A percentile compares a stretch with the other conserved stretches of the same genome.
phyloP scores from a whole-genome alignment of 2,888 invertebrate genomes.

The Baronia brevicornis region DNA sequence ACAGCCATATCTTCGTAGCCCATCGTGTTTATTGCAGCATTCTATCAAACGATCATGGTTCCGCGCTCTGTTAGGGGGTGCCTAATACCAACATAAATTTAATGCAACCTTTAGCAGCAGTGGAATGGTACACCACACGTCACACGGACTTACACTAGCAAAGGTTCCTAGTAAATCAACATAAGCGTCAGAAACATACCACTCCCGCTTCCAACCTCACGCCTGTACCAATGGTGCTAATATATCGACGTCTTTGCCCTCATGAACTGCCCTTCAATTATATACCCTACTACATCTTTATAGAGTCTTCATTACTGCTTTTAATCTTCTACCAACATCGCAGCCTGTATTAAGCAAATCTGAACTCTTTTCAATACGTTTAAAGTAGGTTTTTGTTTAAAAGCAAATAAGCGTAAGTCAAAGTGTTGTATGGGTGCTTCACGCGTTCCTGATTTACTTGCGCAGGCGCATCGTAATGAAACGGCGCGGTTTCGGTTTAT shows the following conservation, averaged over 20 bases:
- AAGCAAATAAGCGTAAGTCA: background rate
- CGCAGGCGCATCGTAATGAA: slow-evolving; percentile 15
- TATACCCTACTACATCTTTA: slow-evolving; percentile 11
- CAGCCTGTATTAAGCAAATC: background rate
- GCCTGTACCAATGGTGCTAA: slow-evolving; percentile 12
- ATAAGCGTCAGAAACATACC: slow-evolving; percentile 8
- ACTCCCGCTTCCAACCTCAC: slow-evolving; percentile 13
- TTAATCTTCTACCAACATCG: background rate
- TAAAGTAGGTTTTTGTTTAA: background rate
- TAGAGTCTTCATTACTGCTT: slow-evolving; percentile 7
- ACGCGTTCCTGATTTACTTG: slow-evolving; percentile 25
- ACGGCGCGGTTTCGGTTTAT: slow-evolving; percentile 18
- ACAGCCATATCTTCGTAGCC: no score
- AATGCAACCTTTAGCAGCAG: slow-evolving; percentile 3
- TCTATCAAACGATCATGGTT: slow-evolving; percentile 5
- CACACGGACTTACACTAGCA: slow-evolving; percentile 11
- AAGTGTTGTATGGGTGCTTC: slow-evolving; percentile 17
- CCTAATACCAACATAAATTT: slow-evolving; percentile 13
- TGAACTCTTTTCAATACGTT: background rate
- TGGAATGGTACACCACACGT: slow-evolving; percentile 11
- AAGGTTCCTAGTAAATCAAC: slow-evolving; percentile 11
- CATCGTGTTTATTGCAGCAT: background rate
- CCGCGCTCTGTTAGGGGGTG: slow-evolving; percentile 4
- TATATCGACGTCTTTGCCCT: slow-evolving; percentile 9
- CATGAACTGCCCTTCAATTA: slow-evolving; percentile 6